A percentile compares a stretch with the other conserved stretches of the same genome.
Evolutionary conservation across 2,113 vertebrate genomes (phyloP).

Genomic region (Hyperopisus bebe): DNA sequence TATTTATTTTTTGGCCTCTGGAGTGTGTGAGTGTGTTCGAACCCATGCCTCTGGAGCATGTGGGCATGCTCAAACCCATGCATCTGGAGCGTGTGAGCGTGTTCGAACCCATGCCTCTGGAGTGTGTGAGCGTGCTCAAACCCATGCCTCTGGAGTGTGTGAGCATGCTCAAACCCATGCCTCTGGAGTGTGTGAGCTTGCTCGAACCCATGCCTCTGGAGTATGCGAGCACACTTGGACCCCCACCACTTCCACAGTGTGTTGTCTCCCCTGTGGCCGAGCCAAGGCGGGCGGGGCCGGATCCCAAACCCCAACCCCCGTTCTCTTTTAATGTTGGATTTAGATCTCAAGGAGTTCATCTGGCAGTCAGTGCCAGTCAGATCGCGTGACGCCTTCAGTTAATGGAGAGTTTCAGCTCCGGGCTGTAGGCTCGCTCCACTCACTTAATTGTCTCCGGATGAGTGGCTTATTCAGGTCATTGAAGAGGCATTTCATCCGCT

Average conservation of each 20-base stretch:
- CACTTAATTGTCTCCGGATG: slow-evolving; percentile 5
- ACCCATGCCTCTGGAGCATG: not conserved
- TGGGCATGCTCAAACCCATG: too few species aligned
- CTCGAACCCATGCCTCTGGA: too few species aligned
- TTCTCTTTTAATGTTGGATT: not conserved
- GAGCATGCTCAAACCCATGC: too few species aligned
- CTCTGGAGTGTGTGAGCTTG: too few species aligned
- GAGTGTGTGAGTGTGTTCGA: not conserved
- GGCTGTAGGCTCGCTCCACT: not conserved
- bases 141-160: too few species aligned
- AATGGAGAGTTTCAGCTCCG: not conserved
- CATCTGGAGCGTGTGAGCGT: too few species aligned
- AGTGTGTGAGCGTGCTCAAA: too few species aligned
- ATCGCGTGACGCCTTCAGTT: not conserved
- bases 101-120: too few species aligned
- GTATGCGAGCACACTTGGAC: not conserved
- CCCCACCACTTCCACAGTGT: not conserved
- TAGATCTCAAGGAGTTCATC: not conserved
- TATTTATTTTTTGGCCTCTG: not conserved
- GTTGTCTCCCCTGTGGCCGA: not conserved
- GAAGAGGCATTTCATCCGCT: slow-evolving; percentile 4
- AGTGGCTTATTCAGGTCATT: slow-evolving; percentile 7
- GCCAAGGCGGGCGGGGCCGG: not conserved
- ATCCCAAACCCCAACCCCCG: not conserved
- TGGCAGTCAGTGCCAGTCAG: not conserved